phyloP scores from a whole-genome alignment of 35 echinoderm and acorn worm species.

The Hemicentrotus pulcherrimus region DNA sequence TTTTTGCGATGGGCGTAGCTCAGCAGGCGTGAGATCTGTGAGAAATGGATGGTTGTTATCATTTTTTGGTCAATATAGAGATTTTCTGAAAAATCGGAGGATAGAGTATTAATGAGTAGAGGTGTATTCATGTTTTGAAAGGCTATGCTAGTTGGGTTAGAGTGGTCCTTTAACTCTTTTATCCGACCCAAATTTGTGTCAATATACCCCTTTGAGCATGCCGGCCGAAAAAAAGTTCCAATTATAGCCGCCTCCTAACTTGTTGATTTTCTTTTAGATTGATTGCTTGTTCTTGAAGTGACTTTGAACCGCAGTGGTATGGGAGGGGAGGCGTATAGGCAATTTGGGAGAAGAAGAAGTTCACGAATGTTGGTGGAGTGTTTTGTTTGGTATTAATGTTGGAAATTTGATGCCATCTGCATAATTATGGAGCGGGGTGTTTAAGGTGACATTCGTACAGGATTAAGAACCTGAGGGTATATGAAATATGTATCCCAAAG shows the following conservation, averaged over 20 bases:
- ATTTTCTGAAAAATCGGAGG: too few species aligned
- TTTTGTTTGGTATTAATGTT: slow-evolving; percentile 7
- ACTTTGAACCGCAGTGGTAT: not conserved
- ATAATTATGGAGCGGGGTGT: not conserved
- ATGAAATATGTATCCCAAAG: too few species aligned
- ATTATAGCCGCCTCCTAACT: not conserved
- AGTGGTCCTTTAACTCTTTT: not conserved
- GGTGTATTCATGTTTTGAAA: too few species aligned
- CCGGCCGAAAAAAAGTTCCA: not conserved
- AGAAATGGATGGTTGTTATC: too few species aligned
- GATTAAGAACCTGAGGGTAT: not conserved
- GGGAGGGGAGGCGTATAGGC: not conserved
- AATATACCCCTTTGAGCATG: not conserved
- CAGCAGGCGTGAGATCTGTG: too few species aligned
- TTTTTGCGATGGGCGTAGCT: too few species aligned
- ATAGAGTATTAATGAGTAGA: too few species aligned
- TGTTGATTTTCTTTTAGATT: not conserved
- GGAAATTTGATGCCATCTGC: slow-evolving; percentile 1
- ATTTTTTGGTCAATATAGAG: too few species aligned
- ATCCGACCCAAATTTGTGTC: not conserved
- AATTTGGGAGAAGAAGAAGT: not conserved
- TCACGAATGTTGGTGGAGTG: not conserved
- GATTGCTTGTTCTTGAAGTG: not conserved
- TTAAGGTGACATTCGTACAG: not conserved
- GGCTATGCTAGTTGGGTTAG: too few species aligned